Evolutionary conservation across 2,113 vertebrate species (phyloP), one percentile per base, ranked within the genome.

Genomic region (Phalacrocorax brasilianus): DNA sequence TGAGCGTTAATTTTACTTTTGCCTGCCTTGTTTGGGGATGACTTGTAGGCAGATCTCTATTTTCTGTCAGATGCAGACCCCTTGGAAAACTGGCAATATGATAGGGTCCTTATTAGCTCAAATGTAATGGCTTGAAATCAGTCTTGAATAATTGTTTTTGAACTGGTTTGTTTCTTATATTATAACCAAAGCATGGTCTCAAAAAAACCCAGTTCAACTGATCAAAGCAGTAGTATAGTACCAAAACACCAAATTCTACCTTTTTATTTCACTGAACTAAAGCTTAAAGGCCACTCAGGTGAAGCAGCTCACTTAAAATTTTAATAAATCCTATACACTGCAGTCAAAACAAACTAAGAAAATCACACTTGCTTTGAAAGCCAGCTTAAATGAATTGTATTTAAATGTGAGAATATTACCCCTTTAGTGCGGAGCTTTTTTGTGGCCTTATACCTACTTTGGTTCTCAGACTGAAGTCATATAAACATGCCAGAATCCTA

Each of bases 1-100:
- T 81, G 42, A 89, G 30, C 44, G 56, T 90, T 87, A 58, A 91
- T 88, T 94, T 78, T 49, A 68, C 26, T 85, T 95, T 92, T 95
- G 70, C 91, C 76, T 74, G 62, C 35, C 22, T 93, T 71, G 7
- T 52, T 45, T 63, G 16, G 6, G 20, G 8, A 35, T 78, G 16
- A 65, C 49, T 68, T 91, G 14, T 52, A 63, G 40, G 27, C 17
- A 80, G 30, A 24, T 59, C 3, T 68, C 18, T 80, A 2, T 44
- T 45, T 85, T 70, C 12, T 72, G 15, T 63, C 11, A 82, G 16
- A 78, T 70, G 17, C 8, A 67, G 16, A 71, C 5, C 23, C 8
- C 30, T 71, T 88, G 71, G n/a, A 84, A 86, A 65, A 66, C 16
- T 76, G 22, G 5, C 15, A 45, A 16, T 50, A 45, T 5, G 4